Percentiles rank a stretch among this genome's conserved stretches.
These are phyloP conservation scores for Campylorhamphus procurvoides DNA, from an alignment of 2,113 vertebrate genomes.

Conservation along the genomic window DNA sequence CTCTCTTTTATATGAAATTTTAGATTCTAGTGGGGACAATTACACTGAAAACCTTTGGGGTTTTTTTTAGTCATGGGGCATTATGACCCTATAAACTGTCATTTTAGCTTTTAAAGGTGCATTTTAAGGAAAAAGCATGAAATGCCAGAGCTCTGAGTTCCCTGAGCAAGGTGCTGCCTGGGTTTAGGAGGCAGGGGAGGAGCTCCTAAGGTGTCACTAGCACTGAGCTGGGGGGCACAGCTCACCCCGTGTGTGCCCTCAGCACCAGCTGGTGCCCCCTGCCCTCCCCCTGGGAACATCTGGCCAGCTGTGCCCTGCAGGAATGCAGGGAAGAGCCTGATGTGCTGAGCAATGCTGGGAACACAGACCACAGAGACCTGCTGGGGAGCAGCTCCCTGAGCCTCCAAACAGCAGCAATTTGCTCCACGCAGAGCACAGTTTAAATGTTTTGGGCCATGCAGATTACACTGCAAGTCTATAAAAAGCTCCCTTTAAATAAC, in stretches of 20 bases:
- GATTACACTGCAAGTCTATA: neutral
- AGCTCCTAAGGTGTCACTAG: neutral
- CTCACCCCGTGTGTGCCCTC: neutral
- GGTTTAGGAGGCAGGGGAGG: neutral
- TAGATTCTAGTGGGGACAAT: neutral
- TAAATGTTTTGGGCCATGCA: neutral
- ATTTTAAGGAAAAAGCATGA: neutral
- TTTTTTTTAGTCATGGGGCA: neutral
- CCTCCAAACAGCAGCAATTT: neutral
- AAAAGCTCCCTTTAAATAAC: neutral
- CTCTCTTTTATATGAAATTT: neutral
- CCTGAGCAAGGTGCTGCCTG: neutral
- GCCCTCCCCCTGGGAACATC: neutral
- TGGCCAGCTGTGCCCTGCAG: neutral
- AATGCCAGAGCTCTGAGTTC: neutral
- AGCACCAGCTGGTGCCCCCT: neutral
- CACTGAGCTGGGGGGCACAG: neutral
- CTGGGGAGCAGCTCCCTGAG: neutral
- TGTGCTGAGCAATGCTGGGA: neutral
- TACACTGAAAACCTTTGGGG: neutral
- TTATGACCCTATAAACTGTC: neutral
- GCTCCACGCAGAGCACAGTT: neutral
- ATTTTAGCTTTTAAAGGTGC: neutral
- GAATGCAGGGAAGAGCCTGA: neutral
- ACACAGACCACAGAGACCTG: accelerated